phyloP scores from a whole-genome alignment of 2,113 vertebrate species.

The Scortum barcoo region DNA sequence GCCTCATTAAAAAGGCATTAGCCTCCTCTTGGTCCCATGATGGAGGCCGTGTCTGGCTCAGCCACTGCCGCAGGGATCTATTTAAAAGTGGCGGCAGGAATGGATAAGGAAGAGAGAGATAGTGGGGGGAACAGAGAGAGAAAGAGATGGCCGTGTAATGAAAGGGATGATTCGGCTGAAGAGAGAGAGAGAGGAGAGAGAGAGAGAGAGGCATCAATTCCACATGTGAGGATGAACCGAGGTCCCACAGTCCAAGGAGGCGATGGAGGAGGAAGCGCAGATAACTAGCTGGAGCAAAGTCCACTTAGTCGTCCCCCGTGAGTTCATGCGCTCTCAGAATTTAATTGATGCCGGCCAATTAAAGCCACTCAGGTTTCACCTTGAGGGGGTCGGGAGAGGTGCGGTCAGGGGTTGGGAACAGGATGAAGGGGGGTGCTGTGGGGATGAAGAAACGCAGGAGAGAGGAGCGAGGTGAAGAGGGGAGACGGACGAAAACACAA shows the following conservation, averaged over 20 bases:
- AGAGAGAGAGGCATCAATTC: constrained; percentile 34
- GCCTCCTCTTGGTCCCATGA: constrained; percentile 73
- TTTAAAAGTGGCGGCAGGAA: constrained; percentile 74
- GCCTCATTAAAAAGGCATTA: constrained; percentile 85
- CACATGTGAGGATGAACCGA: constrained; percentile 26
- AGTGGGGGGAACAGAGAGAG: constrained; percentile 20
- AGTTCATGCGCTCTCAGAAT: constrained; percentile 64
- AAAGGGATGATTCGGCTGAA: constrained; percentile 53
- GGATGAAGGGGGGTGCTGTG: constrained; percentile 46
- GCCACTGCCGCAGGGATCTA: constrained; percentile 74
- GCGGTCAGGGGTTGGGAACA: constrained; percentile 47
- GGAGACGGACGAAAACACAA: constrained; percentile 57
- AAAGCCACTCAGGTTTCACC: constrained; percentile 75
- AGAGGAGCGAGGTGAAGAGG: constrained; percentile 50
- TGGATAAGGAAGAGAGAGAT: constrained; percentile 59
- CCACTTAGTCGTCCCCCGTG: constrained; percentile 42
- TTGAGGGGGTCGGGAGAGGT: constrained; percentile 67
- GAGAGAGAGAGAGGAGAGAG: constrained; percentile 33
- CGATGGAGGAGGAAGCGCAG: constrained; percentile 51
- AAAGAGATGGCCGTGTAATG: constrained; percentile 51
- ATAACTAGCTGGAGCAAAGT: constrained; percentile 65
- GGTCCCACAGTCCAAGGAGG: constrained; percentile 45
- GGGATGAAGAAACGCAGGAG: constrained; percentile 42
- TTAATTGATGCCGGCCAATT: constrained; percentile 84
- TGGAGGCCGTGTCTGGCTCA: constrained; percentile 66